A percentile compares a stretch with the other conserved stretches of the same genome.
Conservation (phyloP, 2,888 invertebrate species). For the Amaurobius ferox region DNA sequence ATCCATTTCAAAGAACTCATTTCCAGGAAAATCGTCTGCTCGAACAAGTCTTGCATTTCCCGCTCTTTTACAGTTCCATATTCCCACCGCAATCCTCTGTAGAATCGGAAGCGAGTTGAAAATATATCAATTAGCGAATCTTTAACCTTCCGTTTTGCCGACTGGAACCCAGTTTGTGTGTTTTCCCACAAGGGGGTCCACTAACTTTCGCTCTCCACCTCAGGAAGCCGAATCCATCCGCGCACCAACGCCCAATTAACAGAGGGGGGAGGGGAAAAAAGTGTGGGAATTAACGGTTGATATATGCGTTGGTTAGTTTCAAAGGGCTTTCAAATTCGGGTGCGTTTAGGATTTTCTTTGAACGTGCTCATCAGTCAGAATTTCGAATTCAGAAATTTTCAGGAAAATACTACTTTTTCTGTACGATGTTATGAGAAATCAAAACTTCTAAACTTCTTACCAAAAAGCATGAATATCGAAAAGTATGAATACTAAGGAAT, state of each 20-base stretch:
- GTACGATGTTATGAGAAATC: too few species aligned
- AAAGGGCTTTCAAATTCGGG: too few species aligned
- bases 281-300: conserved; percentile 1
- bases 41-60: neutral
- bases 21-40: too few species aligned
- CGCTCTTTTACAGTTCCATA: neutral
- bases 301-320: too few species aligned
- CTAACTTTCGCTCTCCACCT: neutral
- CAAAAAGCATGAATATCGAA: too few species aligned
- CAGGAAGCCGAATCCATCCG: neutral
- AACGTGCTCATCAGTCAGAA: too few species aligned
- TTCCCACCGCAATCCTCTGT: neutral
- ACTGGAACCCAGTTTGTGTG: neutral
- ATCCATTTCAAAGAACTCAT: too few species aligned
- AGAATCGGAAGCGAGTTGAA: neutral
- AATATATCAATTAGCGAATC: conserved; percentile 14
- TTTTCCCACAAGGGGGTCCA: neutral
- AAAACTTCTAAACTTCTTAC: too few species aligned
- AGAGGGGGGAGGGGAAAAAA: conserved; percentile 19
- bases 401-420: too few species aligned
- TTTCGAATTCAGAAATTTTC: too few species aligned
- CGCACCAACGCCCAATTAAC: conserved; percentile 10
- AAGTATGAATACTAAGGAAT: too few species aligned
- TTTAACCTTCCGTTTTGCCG: neutral
- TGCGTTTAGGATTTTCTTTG: too few species aligned